phyloP scores from a whole-genome alignment of 2,888 invertebrate species.

The Micoletzkya japonica region DNA sequence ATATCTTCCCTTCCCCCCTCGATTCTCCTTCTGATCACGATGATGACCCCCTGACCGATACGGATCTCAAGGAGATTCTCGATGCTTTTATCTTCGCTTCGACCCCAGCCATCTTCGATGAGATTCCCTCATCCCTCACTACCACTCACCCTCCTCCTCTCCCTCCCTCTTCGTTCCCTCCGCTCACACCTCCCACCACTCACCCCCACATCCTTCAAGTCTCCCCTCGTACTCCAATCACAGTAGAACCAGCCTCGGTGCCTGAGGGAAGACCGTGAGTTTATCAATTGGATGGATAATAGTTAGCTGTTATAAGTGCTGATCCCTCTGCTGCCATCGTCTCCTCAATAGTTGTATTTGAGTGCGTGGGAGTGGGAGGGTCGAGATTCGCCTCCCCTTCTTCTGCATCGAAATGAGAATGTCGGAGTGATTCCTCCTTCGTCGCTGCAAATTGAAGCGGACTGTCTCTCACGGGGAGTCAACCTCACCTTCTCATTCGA shows the following conservation, averaged over 20 bases:
- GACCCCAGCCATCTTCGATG: constrained; percentile 9
- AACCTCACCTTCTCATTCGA: constrained; percentile 42
- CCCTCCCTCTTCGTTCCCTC: background rate
- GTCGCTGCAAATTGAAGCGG: constrained; percentile 34
- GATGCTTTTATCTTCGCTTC: constrained; percentile 15
- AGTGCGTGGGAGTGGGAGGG: constrained; percentile 30
- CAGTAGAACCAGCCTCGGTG: too few relatives aligned
- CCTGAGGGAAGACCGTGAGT: background rate
- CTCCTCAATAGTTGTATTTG: too few relatives aligned
- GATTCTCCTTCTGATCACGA: too few relatives aligned
- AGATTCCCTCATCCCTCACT: too few relatives aligned
- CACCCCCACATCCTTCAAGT: constrained; percentile 10
- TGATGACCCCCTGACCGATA: too few relatives aligned
- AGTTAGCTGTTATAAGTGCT: too few relatives aligned
- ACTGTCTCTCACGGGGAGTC: constrained; percentile 45
- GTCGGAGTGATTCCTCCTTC: constrained; percentile 37
- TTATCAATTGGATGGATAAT: background rate
- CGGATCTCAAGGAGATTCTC: too few relatives aligned
- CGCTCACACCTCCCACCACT: background rate
- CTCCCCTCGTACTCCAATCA: too few relatives aligned
- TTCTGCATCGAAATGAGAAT: constrained; percentile 30
- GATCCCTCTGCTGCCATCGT: too few relatives aligned
- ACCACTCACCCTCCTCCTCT: background rate
- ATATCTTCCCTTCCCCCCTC: too few relatives aligned
- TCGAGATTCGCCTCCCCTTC: constrained; percentile 31